Evolutionary conservation across 2,888 invertebrate genomes (phyloP), one percentile per base, ranked within the genome.

Genomic region (Brachyptera putata): DNA sequence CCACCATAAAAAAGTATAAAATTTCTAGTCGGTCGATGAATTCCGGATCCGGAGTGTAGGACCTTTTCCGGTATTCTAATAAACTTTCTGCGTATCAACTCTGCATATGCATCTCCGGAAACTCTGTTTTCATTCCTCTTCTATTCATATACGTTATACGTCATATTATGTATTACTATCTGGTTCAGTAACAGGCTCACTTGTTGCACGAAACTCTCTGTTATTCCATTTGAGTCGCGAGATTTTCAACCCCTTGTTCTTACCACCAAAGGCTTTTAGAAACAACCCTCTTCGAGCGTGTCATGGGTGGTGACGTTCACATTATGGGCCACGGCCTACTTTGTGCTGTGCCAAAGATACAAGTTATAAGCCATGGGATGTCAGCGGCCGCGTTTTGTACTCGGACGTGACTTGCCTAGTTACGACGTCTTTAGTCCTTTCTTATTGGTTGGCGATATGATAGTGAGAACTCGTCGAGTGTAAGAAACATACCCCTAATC

Each of bases 361-460:
- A 73, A 72, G 70, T 73, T 73, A 71, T 73, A 74, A 74, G 72
- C 73, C 71, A n/a, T n/a, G 67, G 68, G 67, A 67, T 72, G 72
- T 71, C 71, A 71, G 68, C 69, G 68, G 18, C 11, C 26, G 53
- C 53, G 56, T 36, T 60, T 36, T 60, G 34, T 30, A 25, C 24
- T 21, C 9, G n/a, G 43, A 60, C 60, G 60, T 60, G 60, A 60
- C 60, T 36, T 3, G 60, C 22, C n/a, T 60, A 14, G 25, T 37
- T 22, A 60, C 49, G 49, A 36, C 37, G 41, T 56, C 56, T 48
- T 60, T 60, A 60, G 37, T 22, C 16, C 11, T 24, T 36, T 59
- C 59, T 59, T 41, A 43, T 25, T 14, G 49, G 11, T 5, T 4
- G 21, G 18, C 34, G 34, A 22, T 21, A n/a, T 2, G 49, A 30